These are phyloP conservation scores for Mastacembelus armatus DNA, from an alignment of 2,797 vertebrate genomes.

Conservation along the genomic window DNA sequence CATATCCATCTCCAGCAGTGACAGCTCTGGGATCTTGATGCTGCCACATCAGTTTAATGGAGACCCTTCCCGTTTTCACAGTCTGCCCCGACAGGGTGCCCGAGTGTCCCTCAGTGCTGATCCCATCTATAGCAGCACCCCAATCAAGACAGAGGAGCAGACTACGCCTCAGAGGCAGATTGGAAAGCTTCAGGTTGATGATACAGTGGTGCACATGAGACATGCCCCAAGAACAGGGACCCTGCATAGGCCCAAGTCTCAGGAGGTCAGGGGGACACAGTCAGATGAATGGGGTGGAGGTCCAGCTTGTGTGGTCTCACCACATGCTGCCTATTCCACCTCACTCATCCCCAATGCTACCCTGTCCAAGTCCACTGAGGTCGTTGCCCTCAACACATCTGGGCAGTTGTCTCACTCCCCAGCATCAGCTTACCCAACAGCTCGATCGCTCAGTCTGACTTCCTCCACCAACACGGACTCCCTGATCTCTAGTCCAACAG, in stretches of 20 bases:
- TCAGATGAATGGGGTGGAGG: slow-evolving; percentile 79
- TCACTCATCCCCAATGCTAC: slow-evolving; percentile 94
- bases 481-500: slow-evolving; percentile 51
- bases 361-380: slow-evolving; percentile 88
- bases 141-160: slow-evolving; percentile 81
- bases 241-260: slow-evolving; percentile 87
- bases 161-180: slow-evolving; percentile 76
- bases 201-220: slow-evolving; percentile 85
- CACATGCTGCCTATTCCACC: slow-evolving; percentile 90
- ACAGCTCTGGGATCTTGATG: slow-evolving; percentile 83
- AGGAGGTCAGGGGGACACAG: slow-evolving; percentile 86
- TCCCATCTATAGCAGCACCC: slow-evolving; percentile 83
- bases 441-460: slow-evolving; percentile 78
- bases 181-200: slow-evolving; percentile 85
- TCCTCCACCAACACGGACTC: slow-evolving; percentile 70
- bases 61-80: slow-evolving; percentile 90
- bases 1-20: slow-evolving; percentile 86
- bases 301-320: slow-evolving; percentile 90
- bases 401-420: slow-evolving; percentile 67
- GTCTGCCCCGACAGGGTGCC: slow-evolving; percentile 89
- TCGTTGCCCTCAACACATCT: slow-evolving; percentile 87
- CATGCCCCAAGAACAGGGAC: slow-evolving; percentile 74
- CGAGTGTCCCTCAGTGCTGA: slow-evolving; percentile 88
- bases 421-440: slow-evolving; percentile 61
- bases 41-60: slow-evolving; percentile 82